Base-by-base conservation (phyloP, 2,113 vertebrate species). In the Bucco capensis region DNA sequence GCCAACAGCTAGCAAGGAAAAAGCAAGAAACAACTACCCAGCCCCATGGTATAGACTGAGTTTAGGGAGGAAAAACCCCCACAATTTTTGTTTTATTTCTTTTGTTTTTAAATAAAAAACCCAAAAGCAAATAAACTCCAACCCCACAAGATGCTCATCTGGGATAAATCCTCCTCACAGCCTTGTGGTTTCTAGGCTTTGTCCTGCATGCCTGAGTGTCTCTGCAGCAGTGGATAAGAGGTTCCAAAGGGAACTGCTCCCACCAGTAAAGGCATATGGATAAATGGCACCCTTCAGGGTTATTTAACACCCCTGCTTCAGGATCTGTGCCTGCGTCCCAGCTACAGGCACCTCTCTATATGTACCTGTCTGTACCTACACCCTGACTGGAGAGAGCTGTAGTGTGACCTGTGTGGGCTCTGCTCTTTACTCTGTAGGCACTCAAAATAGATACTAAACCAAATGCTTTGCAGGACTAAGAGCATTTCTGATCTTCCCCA, bases 221-320 rank as follows among this genome's bases (percentile, higher is more conserved):
- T 54, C 49, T 67, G 51, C 47, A 85, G 74, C 37, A 56, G 14
- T 23, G 37, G 49, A 31, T 38, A 44, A 47, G 44, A 57, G 8
- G 28, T 70, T 85, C 67, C 42, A 75, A 31, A 37, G 14, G 33
- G 50, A 91, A 54, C 47, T 49, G 25, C 57, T 86, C 38, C 50
- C n/a, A 35, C 0, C 2, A 60, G 44, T 31, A 42, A 89, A 70
- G 13, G 53, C 1, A 0, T 6, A n/a, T 22, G 25, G 61, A 56
- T 8, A 77, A 79, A 80, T 17, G 10, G 1, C 22, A 30, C 11
- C 31, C 19, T 90, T 57, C 74, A 37, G 25, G 19, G 37, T 44
- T 65, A 65, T 37, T 69, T 70, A n/a, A 61, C 79, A 65, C 44
- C 33, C 44, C 23, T 61, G 35, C 58, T 80, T 54, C 51, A 54